Evolutionary conservation across 2,888 invertebrate species (phyloP).

Genomic region (Mellilla xanthometata): DNA sequence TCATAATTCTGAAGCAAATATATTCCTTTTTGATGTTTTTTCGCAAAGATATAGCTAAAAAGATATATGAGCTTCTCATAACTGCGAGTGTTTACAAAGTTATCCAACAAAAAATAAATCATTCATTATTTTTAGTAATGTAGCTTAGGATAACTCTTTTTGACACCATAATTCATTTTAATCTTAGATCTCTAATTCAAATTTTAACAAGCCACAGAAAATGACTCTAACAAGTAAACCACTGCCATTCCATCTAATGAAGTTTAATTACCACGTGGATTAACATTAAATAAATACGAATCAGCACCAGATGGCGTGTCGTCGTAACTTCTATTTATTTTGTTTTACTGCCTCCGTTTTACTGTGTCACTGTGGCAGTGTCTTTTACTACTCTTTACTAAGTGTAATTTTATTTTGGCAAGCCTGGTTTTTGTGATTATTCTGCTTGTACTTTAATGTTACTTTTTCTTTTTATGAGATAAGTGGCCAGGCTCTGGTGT

Average conservation of each 20-base stretch:
- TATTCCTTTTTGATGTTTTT: no score
- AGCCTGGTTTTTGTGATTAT: constrained; percentile 7
- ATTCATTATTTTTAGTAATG: no score
- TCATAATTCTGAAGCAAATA: no score
- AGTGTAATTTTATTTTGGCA: neutral
- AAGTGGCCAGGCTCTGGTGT: no score
- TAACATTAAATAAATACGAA: constrained; percentile 31
- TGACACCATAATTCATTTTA: no score
- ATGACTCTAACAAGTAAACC: neutral
- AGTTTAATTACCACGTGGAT: constrained; percentile 27
- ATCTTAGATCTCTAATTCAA: no score
- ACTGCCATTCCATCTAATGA: constrained; percentile 12
- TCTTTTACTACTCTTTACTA: constrained; percentile 21
- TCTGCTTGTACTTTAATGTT: constrained; percentile 9
- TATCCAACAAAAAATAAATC: no score
- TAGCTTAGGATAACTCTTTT: no score
- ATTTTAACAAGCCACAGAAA: neutral
- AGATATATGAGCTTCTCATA: no score
- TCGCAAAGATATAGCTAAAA: no score
- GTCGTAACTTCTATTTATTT: constrained; percentile 38
- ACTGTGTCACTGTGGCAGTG: constrained; percentile 29
- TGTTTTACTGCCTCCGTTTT: constrained; percentile 32
- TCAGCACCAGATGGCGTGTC: constrained; percentile 30
- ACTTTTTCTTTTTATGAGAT: no score
- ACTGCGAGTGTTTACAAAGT: no score